Percentiles rank a stretch among this genome's conserved stretches.
Conservation (phyloP, 2,113 vertebrate genomes). For the Acanthisitta chloris region DNA sequence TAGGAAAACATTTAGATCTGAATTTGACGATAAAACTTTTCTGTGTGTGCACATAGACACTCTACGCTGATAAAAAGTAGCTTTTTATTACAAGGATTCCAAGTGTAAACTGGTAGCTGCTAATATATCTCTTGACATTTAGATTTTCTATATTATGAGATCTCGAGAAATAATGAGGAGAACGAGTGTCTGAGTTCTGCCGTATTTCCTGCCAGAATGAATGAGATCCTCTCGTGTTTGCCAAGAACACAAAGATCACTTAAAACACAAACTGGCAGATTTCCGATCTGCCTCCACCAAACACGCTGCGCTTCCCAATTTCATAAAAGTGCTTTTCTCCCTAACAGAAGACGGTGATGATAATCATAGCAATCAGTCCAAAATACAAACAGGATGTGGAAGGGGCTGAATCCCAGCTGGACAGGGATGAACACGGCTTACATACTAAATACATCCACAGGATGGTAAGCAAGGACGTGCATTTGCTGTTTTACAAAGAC, state of each 20-base stretch:
- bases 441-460: constrained; percentile 96
- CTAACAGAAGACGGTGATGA: constrained; percentile 92
- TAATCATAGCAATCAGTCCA: constrained; percentile 96
- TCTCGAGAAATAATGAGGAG: constrained; percentile 38
- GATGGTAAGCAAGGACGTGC: constrained; percentile 81
- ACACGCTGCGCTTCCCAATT: constrained; percentile 44
- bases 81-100: constrained; percentile 29
- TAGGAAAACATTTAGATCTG: constrained; percentile 34
- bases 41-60: constrained; percentile 1
- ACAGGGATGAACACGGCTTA: constrained; percentile 88
- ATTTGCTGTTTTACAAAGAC: constrained; percentile 37
- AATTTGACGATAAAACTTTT: constrained; percentile 29
- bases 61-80: background rate
- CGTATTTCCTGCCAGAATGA: constrained; percentile 50
- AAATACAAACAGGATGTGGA: constrained; percentile 94
- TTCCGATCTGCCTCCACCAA: constrained; percentile 68
- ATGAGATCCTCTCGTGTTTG: constrained; percentile 46
- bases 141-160: constrained; percentile 21
- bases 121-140: constrained; percentile 51
- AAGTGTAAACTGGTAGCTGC: constrained; percentile 37
- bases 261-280: constrained; percentile 65
- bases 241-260: constrained; percentile 48
- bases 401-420: constrained; percentile 81
- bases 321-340: constrained; percentile 70
- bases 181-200: background rate